These are phyloP conservation scores for Trichomalopsis sarcophagae DNA, from an alignment of 1,140 invertebrate genomes.

Conservation along the genomic window DNA sequence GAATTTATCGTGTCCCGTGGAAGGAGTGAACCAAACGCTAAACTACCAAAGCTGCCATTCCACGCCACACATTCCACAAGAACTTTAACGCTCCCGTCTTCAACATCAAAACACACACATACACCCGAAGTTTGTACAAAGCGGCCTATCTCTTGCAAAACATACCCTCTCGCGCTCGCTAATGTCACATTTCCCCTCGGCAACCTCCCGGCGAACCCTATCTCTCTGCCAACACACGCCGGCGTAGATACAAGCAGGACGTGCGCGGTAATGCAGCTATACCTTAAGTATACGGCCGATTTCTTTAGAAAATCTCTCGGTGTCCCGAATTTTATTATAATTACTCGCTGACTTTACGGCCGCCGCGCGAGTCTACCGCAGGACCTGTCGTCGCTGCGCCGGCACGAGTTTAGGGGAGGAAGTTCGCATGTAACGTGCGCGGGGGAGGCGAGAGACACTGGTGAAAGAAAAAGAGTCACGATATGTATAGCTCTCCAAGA, in stretches of 20 bases:
- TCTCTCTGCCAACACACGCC: neutral
- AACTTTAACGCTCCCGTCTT: neutral
- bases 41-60: neutral
- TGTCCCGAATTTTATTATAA: conserved; percentile 34
- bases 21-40: neutral
- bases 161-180: neutral
- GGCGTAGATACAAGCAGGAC: neutral
- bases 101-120: neutral
- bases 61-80: neutral
- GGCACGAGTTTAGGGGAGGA: neutral
- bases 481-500: neutral
- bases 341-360: neutral
- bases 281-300: neutral
- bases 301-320: neutral
- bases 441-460: too few relatives aligned
- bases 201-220: neutral
- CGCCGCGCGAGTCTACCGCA: too few relatives aligned
- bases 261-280: neutral
- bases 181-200: neutral
- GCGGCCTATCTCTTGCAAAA: conserved; percentile 2
- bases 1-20: neutral
- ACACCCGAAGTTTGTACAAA: neutral
- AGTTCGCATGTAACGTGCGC: too few relatives aligned
- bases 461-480: neutral
- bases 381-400: too few relatives aligned